Evolutionary conservation across 1,140 invertebrate species (phyloP), one percentile per base, ranked within the genome.

Genomic region (Telenomus remus): DNA sequence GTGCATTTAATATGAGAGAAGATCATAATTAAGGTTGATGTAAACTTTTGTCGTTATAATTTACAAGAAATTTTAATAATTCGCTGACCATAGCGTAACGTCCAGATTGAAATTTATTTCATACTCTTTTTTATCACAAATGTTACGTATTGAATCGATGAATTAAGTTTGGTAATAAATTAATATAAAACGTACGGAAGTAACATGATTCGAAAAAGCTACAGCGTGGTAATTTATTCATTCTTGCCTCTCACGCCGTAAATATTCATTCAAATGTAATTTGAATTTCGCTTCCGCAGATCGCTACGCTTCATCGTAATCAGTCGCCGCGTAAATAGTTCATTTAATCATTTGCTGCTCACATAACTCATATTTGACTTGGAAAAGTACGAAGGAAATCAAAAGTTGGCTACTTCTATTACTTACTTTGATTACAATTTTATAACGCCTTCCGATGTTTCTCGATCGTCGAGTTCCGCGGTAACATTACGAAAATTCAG

Each of bases 361-460:
- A 42, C 12, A 64, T 71, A 63, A 71, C 63, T 56, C 59, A 64
- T 47, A 64, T 47, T 44, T 34, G 4, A 1, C 15, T 11, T 1
- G 4, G 33, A 46, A 61, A 53, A 42, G 35, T 12, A 33, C 12
- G 7, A 44, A 42, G 56, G 49, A 74, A 66, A 75, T 68, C 63
- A 64, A 56, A 69, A 76, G 65, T 69, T 70, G 35, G 54, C 44
- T 11, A 55, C 55, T 53, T 65, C 59, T 49, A 69, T 65, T 65
- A 54, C 54, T 55, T 60, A 60, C 65, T 65, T 65, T 65, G 72
- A 70, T 76, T 70, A 66, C 73, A 76, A 53, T 76, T 76, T 76
- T 65, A 65, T 76, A 65, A 59, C 61, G 57, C 47, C 33, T 46
- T 27, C 49, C 59, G 44, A 9, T 48, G 47, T 44, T 13, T 47